Evolutionary conservation across 2,113 vertebrate genomes (phyloP).

Genomic region (Bagarius yarrelli): DNA sequence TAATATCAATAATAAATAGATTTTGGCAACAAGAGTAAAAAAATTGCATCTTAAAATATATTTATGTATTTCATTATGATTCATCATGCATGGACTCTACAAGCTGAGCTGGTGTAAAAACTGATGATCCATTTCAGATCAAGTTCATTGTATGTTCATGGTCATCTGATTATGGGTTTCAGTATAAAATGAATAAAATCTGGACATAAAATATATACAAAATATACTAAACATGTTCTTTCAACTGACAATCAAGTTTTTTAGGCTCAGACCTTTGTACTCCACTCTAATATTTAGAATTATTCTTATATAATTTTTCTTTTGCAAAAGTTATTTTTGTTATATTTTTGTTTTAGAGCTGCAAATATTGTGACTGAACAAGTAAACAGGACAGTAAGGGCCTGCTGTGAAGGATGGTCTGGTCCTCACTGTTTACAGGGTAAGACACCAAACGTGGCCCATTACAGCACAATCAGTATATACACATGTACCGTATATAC

Average conservation of each 20-base stretch:
- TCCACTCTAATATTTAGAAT: too few species aligned
- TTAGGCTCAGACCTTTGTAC: not conserved
- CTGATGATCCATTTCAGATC: not conserved
- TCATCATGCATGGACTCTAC: not conserved
- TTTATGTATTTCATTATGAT: too few species aligned
- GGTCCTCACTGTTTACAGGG: conserved; percentile 79
- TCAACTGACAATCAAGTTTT: too few species aligned
- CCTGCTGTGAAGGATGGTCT: conserved; percentile 84
- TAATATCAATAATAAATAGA: too few species aligned
- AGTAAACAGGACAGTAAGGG: conserved; percentile 70
- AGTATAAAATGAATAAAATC: not conserved
- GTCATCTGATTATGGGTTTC: not conserved
- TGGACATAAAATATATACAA: too few species aligned
- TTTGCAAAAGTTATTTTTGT: not conserved
- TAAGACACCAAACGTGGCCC: conserved; percentile 51
- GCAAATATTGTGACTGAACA: conserved; percentile 64
- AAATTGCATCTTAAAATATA: too few species aligned
- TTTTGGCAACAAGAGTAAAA: too few species aligned
- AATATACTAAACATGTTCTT: not conserved
- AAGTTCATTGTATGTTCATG: not conserved
- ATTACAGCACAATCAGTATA: not conserved
- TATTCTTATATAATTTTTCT: not conserved
- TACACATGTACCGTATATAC: not conserved
- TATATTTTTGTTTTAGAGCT: conserved; percentile 59
- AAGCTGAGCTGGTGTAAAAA: not conserved